Percentiles rank a stretch among this genome's conserved stretches.
Conservation (phyloP, 2,888 invertebrate genomes). For the Drosophila cracens region DNA sequence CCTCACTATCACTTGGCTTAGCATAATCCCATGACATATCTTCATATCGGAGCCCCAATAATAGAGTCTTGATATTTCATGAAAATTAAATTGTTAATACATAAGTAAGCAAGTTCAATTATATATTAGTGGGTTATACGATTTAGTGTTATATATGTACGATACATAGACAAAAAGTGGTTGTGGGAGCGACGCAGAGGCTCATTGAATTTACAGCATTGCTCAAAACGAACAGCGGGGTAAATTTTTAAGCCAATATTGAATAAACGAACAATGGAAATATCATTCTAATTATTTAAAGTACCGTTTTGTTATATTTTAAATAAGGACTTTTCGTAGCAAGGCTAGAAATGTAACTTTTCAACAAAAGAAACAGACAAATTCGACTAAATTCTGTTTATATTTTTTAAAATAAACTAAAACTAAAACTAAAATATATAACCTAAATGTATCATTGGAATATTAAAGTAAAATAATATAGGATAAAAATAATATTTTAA, state of each 20-base stretch:
- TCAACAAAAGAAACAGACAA: too few relatives aligned
- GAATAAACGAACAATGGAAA: neutral
- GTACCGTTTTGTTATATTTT: neutral
- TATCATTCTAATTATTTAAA: neutral
- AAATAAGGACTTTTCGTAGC: neutral
- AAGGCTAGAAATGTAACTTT: too few relatives aligned
- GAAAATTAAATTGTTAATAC: neutral
- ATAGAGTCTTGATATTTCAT: slow-evolving; percentile 87
- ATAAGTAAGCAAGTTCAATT: neutral
- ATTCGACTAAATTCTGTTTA: too few relatives aligned
- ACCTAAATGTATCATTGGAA: too few relatives aligned
- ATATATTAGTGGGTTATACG: neutral
- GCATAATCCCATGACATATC: slow-evolving; percentile 97
- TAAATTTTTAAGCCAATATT: neutral
- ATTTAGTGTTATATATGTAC: too few relatives aligned
- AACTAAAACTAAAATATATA: too few relatives aligned
- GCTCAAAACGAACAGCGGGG: neutral
- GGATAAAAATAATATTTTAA: neutral
- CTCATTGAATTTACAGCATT: neutral
- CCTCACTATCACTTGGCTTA: slow-evolving; percentile 91
- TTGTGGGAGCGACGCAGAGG: neutral
- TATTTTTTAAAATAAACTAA: too few relatives aligned
- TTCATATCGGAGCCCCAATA: slow-evolving; percentile 94
- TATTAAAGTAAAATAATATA: neutral
- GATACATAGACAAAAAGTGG: neutral